phyloP scores from a whole-genome alignment of 2,113 vertebrate genomes.

The Onychorhynchus coronatus region DNA sequence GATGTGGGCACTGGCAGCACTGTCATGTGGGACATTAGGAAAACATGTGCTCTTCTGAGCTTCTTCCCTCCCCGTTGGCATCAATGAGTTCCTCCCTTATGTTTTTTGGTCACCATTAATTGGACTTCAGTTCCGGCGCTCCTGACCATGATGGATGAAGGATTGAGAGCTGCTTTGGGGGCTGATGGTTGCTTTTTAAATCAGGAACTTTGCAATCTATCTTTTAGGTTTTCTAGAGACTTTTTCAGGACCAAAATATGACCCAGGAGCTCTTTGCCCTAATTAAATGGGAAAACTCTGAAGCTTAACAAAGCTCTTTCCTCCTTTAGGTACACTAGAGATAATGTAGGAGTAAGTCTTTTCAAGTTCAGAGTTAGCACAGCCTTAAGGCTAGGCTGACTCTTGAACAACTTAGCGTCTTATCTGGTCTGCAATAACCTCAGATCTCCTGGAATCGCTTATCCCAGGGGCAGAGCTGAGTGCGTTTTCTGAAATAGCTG shows the following conservation, averaged over 20 bases:
- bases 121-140: fast-evolving
- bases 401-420: background rate
- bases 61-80: background rate
- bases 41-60: fast-evolving
- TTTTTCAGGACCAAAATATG: background rate
- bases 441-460: background rate
- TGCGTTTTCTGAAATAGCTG: background rate
- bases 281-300: background rate
- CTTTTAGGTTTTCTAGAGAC: background rate
- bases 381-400: background rate
- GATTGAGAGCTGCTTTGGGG: background rate
- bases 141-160: background rate
- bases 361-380: background rate
- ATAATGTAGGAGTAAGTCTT: background rate
- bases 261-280: background rate
- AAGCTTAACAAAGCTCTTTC: background rate
- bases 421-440: background rate
- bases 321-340: background rate
- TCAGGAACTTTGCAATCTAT: background rate
- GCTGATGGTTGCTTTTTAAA: background rate
- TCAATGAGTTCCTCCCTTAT: background rate
- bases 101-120: background rate
- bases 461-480: background rate
- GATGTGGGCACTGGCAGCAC: fast-evolving
- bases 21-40: background rate